A percentile compares a stretch with the other conserved stretches of the same genome.
phyloP scores from a whole-genome alignment of 2,113 vertebrate species.

The Agelaius phoeniceus region DNA sequence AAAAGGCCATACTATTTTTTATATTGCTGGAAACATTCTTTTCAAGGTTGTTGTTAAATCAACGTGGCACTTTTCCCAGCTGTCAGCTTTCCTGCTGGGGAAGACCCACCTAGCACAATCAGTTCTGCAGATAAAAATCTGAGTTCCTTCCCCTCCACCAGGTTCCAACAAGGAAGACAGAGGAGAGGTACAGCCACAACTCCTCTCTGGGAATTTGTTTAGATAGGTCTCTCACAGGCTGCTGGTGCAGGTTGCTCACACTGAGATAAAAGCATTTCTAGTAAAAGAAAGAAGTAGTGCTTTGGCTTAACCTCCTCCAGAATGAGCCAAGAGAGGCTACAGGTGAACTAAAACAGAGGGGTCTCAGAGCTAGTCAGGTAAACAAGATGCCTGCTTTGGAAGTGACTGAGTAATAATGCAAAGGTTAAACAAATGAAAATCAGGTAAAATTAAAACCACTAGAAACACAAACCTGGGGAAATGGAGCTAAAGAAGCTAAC shows the following conservation, averaged over 20 bases:
- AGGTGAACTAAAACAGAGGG: not conserved
- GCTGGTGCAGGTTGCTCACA: not conserved
- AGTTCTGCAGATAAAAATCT: not conserved
- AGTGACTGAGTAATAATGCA: not conserved
- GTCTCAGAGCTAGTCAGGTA: not conserved
- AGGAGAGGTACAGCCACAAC: not conserved
- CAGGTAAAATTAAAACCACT: not conserved
- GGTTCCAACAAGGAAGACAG: not conserved
- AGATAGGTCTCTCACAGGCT: not conserved
- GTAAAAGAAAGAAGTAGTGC: not conserved
- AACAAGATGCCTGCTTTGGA: not conserved
- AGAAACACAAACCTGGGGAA: not conserved
- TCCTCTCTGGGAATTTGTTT: not conserved
- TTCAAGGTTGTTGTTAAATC: not conserved
- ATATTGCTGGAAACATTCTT: not conserved
- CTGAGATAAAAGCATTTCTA: not conserved
- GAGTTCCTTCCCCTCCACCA: not conserved
- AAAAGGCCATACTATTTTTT: not conserved
- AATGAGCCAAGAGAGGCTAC: not conserved
- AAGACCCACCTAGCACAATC: not conserved
- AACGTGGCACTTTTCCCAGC: accelerated
- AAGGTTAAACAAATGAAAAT: not conserved
- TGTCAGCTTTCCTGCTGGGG: not conserved
- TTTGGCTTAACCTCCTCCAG: not conserved
- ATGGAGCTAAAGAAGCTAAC: not conserved